Evolutionary conservation across 2,888 invertebrate species (phyloP).

Genomic region (Drosophila cyrtoloma): DNA sequence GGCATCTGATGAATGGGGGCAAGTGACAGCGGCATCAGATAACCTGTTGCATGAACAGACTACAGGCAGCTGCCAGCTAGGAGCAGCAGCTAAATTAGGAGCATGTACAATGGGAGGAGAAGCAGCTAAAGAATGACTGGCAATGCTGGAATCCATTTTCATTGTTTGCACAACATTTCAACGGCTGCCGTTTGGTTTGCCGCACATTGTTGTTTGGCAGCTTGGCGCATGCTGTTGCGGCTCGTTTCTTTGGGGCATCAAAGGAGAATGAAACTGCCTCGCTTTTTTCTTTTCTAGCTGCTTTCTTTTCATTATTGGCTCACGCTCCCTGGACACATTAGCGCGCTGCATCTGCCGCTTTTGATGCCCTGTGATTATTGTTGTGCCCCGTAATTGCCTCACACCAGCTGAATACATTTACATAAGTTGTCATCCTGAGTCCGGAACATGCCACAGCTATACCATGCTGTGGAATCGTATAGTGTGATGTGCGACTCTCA

Average conservation of each 20-base stretch:
- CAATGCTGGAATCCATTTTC: constrained; percentile 36
- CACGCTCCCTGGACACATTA: constrained; percentile 22
- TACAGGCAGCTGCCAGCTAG: constrained; percentile 12
- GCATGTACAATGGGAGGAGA: not conserved
- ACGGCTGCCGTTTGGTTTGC: constrained; percentile 12
- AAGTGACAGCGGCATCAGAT: constrained; percentile 7
- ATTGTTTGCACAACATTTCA: constrained; percentile 47
- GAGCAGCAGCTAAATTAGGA: constrained; percentile 4
- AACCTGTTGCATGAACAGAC: constrained; percentile 46
- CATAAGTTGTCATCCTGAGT: constrained; percentile 43
- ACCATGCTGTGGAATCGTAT: not conserved
- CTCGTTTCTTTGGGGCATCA: constrained; percentile 18
- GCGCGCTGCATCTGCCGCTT: constrained; percentile 31
- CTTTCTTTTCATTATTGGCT: constrained; percentile 50
- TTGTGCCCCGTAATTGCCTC: constrained; percentile 50
- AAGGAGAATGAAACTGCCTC: constrained; percentile 8
- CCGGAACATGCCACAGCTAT: not conserved
- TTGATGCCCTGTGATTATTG: constrained; percentile 50
- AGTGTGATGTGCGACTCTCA: constrained; percentile 22
- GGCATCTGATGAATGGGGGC: constrained; percentile 7
- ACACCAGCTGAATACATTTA: constrained; percentile 51
- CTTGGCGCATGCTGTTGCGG: constrained; percentile 11
- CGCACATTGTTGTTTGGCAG: constrained; percentile 2
- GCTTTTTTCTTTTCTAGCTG: constrained; percentile 9
- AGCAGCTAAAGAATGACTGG: constrained; percentile 21